Evolutionary conservation across 1,140 invertebrate genomes (phyloP).

Genomic region (Cydia amplana): DNA sequence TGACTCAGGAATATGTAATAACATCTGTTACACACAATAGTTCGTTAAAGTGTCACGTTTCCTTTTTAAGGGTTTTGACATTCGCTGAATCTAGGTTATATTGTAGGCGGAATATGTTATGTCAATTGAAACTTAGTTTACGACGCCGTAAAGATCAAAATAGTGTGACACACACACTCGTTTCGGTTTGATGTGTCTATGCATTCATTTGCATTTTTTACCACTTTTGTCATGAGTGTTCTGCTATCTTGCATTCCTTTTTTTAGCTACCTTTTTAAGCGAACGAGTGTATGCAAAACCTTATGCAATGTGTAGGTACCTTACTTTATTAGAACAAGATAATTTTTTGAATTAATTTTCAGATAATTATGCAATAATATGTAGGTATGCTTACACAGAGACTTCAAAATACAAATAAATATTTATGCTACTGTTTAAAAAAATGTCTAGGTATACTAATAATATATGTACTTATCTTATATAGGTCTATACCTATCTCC

Average conservation of each 20-base stretch:
- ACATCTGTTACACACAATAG: constrained; percentile 24
- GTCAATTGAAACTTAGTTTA: background rate
- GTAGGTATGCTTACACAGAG: no score
- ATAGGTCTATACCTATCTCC: no score
- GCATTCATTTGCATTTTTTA: constrained; percentile 9
- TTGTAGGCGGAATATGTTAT: background rate
- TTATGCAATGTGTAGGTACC: no score
- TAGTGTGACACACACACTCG: background rate
- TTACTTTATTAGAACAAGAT: no score
- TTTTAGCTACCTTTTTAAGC: no score
- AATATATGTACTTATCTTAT: no score
- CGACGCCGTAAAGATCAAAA: background rate
- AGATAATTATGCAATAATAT: no score
- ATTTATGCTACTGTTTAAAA: no score
- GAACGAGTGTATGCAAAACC: no score
- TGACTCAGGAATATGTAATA: background rate
- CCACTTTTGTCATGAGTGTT: background rate
- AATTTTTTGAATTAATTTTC: no score
- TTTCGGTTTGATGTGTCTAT: background rate
- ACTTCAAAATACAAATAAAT: no score
- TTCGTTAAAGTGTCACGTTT: constrained; percentile 29
- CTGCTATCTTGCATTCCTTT: background rate
- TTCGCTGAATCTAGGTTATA: constrained; percentile 24
- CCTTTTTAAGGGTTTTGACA: constrained; percentile 31
- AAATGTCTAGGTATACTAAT: no score